These are phyloP conservation scores for Anorthoa munda DNA, from an alignment of 2,888 invertebrate species.

Conservation along the genomic window DNA sequence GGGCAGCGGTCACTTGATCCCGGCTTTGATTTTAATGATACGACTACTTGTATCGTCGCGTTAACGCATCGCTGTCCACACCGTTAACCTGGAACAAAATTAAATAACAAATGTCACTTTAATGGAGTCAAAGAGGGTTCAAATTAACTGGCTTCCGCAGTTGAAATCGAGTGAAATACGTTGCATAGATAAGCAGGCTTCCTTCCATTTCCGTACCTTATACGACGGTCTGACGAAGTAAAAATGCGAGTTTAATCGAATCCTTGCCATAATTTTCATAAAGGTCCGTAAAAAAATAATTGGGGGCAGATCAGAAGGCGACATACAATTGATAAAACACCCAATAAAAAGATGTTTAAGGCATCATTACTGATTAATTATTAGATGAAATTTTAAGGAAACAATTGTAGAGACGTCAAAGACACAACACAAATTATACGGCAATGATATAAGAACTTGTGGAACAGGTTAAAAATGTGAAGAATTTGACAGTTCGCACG, in stretches of 20 bases:
- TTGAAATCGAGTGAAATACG: background rate
- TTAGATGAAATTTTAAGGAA: constrained; percentile 9
- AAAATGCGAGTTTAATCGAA: background rate
- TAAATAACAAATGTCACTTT: constrained; percentile 37
- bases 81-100: constrained; percentile 66
- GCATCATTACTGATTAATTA: constrained; percentile 2
- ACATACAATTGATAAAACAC: constrained; percentile 1
- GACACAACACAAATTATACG: background rate
- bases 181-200: background rate
- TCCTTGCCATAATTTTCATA: background rate
- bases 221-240: background rate
- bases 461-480: constrained; percentile 52
- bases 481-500: constrained; percentile 15
- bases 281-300: background rate
- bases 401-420: constrained; percentile 31
- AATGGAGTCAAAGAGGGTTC: background rate
- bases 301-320: background rate
- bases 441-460: constrained; percentile 28
- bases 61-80: constrained; percentile 69
- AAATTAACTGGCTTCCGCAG: background rate
- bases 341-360: background rate
- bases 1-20: constrained; percentile 76
- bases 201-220: background rate
- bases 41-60: constrained; percentile 63
- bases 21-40: constrained; percentile 81